Percentiles rank a stretch among this genome's conserved stretches.
Evolutionary conservation across 2,113 vertebrate species (phyloP).

Genomic region (Megaceryle maxima): DNA sequence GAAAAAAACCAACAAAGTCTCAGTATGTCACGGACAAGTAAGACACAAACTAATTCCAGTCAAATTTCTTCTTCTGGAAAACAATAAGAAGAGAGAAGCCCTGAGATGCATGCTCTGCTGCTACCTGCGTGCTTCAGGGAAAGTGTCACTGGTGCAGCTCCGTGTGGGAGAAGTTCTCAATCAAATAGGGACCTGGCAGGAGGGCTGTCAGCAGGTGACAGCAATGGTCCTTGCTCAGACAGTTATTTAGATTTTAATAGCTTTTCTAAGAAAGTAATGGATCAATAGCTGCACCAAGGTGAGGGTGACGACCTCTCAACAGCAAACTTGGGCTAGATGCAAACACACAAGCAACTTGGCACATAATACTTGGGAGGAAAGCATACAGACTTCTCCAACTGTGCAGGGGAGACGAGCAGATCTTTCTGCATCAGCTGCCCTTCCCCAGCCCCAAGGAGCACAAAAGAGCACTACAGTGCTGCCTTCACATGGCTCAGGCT

Average conservation of each 20-base stretch:
- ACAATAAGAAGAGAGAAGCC: background rate
- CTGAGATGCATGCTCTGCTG: background rate
- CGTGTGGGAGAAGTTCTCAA: background rate
- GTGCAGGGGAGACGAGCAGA: background rate
- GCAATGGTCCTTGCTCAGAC: background rate
- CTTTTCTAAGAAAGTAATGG: constrained; percentile 2
- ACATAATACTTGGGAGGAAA: background rate
- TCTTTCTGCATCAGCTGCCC: background rate
- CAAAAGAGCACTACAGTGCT: background rate
- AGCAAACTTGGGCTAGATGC: background rate
- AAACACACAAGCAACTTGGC: background rate
- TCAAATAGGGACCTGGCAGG: background rate
- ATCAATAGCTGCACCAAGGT: background rate
- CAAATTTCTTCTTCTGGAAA: background rate
- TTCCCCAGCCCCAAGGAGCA: background rate
- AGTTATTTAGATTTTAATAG: constrained; percentile 12
- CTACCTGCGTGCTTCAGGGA: background rate
- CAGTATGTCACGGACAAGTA: background rate
- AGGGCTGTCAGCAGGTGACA: background rate
- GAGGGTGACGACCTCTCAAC: background rate
- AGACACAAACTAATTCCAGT: background rate
- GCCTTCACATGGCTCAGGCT: background rate
- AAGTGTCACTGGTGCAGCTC: background rate
- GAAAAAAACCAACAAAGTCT: background rate
- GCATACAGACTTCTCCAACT: background rate